phyloP scores from a whole-genome alignment of 1,140 invertebrate genomes.

The Zophobas atratus region DNA sequence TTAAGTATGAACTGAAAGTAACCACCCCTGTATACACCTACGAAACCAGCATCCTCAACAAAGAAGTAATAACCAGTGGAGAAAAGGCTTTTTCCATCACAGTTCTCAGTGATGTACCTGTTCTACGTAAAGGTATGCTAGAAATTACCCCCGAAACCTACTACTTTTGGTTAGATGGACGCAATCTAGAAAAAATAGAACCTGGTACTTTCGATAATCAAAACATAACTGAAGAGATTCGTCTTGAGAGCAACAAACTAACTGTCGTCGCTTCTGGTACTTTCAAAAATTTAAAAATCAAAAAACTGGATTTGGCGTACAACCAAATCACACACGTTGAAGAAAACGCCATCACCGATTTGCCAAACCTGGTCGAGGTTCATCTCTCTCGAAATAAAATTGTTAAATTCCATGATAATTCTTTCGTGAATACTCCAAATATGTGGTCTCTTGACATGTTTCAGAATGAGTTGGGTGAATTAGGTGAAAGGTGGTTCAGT shows the following conservation, averaged over 20 bases:
- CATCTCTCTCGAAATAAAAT: conserved; percentile 18
- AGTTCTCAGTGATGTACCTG: neutral
- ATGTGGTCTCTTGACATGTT: conserved; percentile 15
- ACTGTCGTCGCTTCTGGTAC: conserved; percentile 7
- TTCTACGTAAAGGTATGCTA: neutral
- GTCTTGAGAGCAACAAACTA: neutral
- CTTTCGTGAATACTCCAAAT: conserved; percentile 22
- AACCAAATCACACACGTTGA: conserved; percentile 35
- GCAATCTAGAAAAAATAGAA: neutral
- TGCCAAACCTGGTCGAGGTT: conserved; percentile 12
- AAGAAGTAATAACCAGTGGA: neutral
- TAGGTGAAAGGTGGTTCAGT: neutral
- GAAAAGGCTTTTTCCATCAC: conserved; percentile 1
- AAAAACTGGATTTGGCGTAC: conserved; percentile 13
- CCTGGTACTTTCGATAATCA: conserved; percentile 7
- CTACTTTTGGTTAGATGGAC: neutral
- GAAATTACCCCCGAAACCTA: neutral
- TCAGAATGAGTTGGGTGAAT: conserved; percentile 13
- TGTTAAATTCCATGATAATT: neutral
- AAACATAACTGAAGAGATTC: conserved; percentile 8
- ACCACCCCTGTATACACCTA: neutral
- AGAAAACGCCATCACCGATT: conserved; percentile 10
- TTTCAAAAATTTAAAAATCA: conserved; percentile 16
- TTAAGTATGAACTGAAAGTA: neutral
- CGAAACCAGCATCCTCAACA: neutral